A percentile compares a stretch with the other conserved stretches of the same genome.
Evolutionary conservation across 2,113 vertebrate species (phyloP).

Genomic region (Ammospiza caudacuta): DNA sequence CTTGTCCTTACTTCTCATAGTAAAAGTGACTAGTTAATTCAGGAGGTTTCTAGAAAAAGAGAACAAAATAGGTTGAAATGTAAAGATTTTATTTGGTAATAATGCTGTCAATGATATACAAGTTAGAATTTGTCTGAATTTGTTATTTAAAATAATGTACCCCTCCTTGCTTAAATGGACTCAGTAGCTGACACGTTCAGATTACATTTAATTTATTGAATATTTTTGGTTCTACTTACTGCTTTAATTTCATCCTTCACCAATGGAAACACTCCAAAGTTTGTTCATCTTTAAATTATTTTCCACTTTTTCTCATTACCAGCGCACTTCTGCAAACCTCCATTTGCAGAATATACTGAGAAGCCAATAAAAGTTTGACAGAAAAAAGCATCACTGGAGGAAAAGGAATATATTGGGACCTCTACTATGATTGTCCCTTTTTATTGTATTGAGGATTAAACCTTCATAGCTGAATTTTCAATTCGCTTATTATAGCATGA

Average conservation of each 20-base stretch:
- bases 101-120: neutral
- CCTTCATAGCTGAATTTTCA: neutral
- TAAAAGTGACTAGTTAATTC: neutral
- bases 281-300: neutral
- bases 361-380: neutral
- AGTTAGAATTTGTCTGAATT: neutral
- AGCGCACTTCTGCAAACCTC: neutral
- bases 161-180: neutral
- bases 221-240: neutral
- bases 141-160: neutral
- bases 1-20: neutral
- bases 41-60: neutral
- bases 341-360: neutral
- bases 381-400: neutral
- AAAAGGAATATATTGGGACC: neutral
- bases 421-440: neutral
- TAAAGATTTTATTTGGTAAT: neutral
- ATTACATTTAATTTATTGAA: neutral
- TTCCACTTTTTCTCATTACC: neutral
- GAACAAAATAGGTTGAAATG: neutral
- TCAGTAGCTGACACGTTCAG: neutral
- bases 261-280: neutral
- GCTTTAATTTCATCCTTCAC: slow-evolving; percentile 10
- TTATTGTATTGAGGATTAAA: neutral
- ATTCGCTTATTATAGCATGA: neutral